These are phyloP conservation scores for Hypena proboscidalis DNA, from an alignment of 2,888 invertebrate species.

Conservation along the genomic window DNA sequence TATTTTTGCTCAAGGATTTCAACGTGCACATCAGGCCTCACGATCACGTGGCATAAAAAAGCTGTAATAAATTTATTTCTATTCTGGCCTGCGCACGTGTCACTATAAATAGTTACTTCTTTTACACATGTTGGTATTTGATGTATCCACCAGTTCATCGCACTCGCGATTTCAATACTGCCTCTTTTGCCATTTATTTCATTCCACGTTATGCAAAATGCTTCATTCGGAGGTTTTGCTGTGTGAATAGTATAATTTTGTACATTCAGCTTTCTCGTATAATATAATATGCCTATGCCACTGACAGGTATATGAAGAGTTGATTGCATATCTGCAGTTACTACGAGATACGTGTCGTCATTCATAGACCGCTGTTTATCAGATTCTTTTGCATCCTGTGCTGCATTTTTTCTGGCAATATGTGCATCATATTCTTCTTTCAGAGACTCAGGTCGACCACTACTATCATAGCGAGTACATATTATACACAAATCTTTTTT, in stretches of 20 bases:
- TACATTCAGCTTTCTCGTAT: slow-evolving; percentile 17
- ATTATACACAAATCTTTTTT: no score
- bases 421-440: slow-evolving; percentile 21
- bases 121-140: slow-evolving; percentile 1
- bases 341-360: slow-evolving; percentile 18
- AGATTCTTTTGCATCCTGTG: slow-evolving; percentile 14
- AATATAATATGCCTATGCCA: slow-evolving; percentile 23
- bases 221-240: slow-evolving; percentile 2
- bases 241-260: slow-evolving; percentile 13
- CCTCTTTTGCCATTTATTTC: slow-evolving; percentile 15
- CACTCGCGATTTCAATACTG: slow-evolving; percentile 10
- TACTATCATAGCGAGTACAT: slow-evolving; percentile 13
- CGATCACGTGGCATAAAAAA: slow-evolving; percentile 1
- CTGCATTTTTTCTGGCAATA: slow-evolving; percentile 15
- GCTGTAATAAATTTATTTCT: slow-evolving; percentile 7
- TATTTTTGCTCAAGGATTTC: slow-evolving; percentile 3
- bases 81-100: slow-evolving; percentile 10
- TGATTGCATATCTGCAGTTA: slow-evolving; percentile 25
- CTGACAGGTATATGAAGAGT: slow-evolving; percentile 24
- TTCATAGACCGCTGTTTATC: slow-evolving; percentile 19
- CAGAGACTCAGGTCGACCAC: slow-evolving; percentile 3
- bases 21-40: background rate
- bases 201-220: slow-evolving; percentile 7
- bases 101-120: slow-evolving; percentile 11
- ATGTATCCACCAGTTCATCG: slow-evolving; percentile 5